Percentiles rank a stretch among this genome's conserved stretches.
phyloP scores from a whole-genome alignment of 2,888 invertebrate species.

The Lypha dubia region DNA sequence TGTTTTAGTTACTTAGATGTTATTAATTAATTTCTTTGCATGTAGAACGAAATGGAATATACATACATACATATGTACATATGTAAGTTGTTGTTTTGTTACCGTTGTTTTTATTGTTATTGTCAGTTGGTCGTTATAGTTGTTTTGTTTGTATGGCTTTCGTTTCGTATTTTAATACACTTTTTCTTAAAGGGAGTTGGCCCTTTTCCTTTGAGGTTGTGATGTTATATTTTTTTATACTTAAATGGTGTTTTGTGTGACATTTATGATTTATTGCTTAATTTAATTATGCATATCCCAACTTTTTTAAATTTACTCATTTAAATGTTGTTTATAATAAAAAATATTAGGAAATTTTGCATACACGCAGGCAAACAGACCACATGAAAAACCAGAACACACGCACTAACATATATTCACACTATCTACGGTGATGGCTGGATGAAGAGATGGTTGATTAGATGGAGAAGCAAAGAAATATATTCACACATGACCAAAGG shows the following conservation, averaged over 20 bases:
- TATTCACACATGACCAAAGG: slow-evolving; percentile 69
- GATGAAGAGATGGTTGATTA: slow-evolving; percentile 26
- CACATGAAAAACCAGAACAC: slow-evolving; percentile 39
- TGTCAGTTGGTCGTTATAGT: slow-evolving; percentile 58
- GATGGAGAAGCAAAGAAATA: slow-evolving; percentile 40
- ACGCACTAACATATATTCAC: slow-evolving; percentile 38
- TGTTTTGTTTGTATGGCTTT: slow-evolving; percentile 62
- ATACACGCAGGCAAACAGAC: slow-evolving; percentile 58
- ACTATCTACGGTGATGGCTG: slow-evolving; percentile 19
- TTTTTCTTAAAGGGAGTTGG: slow-evolving; percentile 63
- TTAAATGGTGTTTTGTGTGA: slow-evolving; percentile 3
- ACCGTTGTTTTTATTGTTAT: slow-evolving; percentile 54
- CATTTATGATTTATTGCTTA: slow-evolving; percentile 34
- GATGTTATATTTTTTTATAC: slow-evolving; percentile 19
- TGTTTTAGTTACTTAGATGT: slow-evolving; percentile 11
- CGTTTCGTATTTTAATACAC: slow-evolving; percentile 42
- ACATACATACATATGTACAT: slow-evolving; percentile 26
- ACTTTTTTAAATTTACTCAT: slow-evolving; percentile 10
- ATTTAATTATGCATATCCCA: slow-evolving; percentile 56
- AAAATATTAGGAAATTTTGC: slow-evolving; percentile 57
- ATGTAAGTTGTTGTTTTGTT: slow-evolving; percentile 36
- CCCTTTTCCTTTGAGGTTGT: slow-evolving; percentile 51
- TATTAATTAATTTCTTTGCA: slow-evolving; percentile 16
- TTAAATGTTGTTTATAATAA: slow-evolving; percentile 23
- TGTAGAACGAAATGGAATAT: slow-evolving; percentile 22